Percentiles rank a stretch among this genome's conserved stretches.
Evolutionary conservation across 2,113 vertebrate genomes (phyloP).

Genomic region (Hemiprocne comata): DNA sequence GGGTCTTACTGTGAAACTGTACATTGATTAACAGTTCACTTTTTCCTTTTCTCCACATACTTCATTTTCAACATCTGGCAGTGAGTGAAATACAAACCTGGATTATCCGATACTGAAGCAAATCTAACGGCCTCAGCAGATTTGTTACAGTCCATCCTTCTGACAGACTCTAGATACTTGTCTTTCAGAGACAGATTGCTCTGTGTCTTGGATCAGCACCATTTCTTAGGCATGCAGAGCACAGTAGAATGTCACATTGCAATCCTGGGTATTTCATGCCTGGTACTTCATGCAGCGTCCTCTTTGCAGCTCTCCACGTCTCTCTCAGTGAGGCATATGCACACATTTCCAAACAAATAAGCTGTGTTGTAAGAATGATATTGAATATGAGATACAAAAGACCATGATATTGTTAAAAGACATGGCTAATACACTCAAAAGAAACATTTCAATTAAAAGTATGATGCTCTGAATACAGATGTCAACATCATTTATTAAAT

Average conservation of each 20-base stretch:
- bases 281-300: conserved; percentile 35
- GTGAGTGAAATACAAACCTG: conserved; percentile 61
- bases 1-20: conserved; percentile 8
- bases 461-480: not conserved
- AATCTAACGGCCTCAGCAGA: not conserved
- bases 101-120: not conserved
- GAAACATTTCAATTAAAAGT: not conserved
- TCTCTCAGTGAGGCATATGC: conserved; percentile 87
- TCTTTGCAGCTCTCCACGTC: conserved; percentile 21
- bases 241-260: conserved; percentile 38
- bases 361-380: conserved; percentile 74
- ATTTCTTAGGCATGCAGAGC: conserved; percentile 60
- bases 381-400: not conserved
- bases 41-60: not conserved
- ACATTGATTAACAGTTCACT: conserved; percentile 32
- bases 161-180: not conserved
- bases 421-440: not conserved
- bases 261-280: conserved; percentile 46
- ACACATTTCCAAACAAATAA: conserved; percentile 97
- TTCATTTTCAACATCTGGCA: conserved; percentile 66
- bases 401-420: not conserved
- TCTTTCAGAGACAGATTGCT: not conserved
- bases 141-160: conserved; percentile 2
- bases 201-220: conserved; percentile 70
- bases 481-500: not conserved